A percentile compares a stretch with the other conserved stretches of the same genome.
Conservation (phyloP, 2,113 vertebrate species). For the Erpornis zantholeuca region DNA sequence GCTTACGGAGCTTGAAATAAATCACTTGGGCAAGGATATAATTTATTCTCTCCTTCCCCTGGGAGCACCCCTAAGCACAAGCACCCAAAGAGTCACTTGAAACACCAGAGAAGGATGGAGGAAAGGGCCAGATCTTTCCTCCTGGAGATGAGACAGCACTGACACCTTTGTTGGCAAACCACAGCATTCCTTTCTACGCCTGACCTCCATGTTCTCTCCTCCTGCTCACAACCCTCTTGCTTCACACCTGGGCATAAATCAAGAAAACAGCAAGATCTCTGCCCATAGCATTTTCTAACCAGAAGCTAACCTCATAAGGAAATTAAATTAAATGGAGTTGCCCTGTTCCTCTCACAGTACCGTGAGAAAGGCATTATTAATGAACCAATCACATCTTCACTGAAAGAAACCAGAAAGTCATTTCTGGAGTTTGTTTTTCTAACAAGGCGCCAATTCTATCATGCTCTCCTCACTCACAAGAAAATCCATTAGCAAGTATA, state of each 20-base stretch:
- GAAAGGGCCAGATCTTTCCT: neutral
- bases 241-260: neutral
- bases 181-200: neutral
- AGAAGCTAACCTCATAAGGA: neutral
- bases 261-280: neutral
- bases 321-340: neutral
- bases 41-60: neutral
- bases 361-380: neutral
- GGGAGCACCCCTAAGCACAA: neutral
- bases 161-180: neutral
- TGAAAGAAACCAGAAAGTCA: neutral
- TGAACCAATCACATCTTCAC: neutral
- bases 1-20: neutral
- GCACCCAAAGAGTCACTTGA: rapidly evolving
- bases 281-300: neutral
- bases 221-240: neutral
- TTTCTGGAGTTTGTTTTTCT: neutral
- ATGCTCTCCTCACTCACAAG: neutral
- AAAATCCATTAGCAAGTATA: neutral
- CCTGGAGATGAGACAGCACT: neutral
- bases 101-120: neutral
- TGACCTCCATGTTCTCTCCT: neutral
- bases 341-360: neutral
- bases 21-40: neutral
- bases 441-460: neutral